A percentile compares a stretch with the other conserved stretches of the same genome.
Evolutionary conservation across 2,797 vertebrate species (phyloP).

Genomic region (Peromyscus eremicus): DNA sequence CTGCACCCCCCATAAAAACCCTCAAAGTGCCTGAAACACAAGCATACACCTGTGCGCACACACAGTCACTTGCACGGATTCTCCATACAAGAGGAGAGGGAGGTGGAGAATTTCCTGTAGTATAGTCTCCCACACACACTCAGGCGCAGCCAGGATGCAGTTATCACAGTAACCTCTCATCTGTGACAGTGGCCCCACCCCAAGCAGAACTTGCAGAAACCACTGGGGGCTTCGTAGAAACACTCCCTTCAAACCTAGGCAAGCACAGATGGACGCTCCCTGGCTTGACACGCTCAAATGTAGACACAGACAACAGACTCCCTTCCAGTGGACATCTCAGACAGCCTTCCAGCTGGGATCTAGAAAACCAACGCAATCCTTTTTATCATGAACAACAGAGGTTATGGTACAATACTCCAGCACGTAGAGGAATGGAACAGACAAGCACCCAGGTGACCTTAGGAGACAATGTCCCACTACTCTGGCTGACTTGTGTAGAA

Average conservation of each 20-base stretch:
- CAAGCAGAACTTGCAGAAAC: neutral
- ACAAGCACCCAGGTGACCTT: neutral
- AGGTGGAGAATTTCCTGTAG: neutral
- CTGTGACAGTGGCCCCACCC: neutral
- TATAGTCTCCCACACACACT: neutral
- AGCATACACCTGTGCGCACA: neutral
- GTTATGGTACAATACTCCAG: neutral
- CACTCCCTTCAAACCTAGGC: neutral
- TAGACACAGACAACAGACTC: neutral
- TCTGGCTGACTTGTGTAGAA: neutral
- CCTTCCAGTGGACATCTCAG: neutral
- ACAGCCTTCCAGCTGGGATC: neutral
- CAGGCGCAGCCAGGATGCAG: neutral
- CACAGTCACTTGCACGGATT: neutral
- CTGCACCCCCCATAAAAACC: neutral
- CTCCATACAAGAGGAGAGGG: neutral
- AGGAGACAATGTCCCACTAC: neutral
- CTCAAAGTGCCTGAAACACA: neutral
- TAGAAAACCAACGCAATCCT: slow-evolving; percentile 35
- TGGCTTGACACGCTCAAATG: neutral
- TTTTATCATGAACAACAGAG: neutral
- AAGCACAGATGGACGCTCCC: neutral
- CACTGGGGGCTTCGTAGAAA: neutral
- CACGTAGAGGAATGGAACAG: neutral
- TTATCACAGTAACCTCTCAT: neutral